Base-by-base conservation (phyloP, 2,888 invertebrate genomes). In the Eilema sororculum region DNA sequence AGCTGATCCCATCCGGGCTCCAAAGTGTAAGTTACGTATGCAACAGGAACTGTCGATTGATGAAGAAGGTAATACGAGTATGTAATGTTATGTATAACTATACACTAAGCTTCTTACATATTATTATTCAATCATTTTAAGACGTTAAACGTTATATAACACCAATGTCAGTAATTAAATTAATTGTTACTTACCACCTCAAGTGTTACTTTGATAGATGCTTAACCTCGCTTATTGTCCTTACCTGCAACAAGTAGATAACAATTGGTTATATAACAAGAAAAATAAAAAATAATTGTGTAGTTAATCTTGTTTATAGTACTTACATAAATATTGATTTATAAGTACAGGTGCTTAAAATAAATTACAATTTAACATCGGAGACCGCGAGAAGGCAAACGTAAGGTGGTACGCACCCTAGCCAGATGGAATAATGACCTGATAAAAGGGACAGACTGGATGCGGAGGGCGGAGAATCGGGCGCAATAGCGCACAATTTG, bases 191-290 rank as follows among this genome's bases (percentile, higher is more conserved):
- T 76, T 61, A 79, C 74, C 65, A 20, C 24, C 52, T 63, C 22
- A 30, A 13, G 8, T n/a, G 0, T 12, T 41, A 56, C 56, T 25
- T n/a, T 41, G 4, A 65, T 20, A 24, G 59, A 6, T 59, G 28
- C 60, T 41, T 28, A 46, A 65, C 13, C 58, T 28, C 9, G 13
- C 12, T 16, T 9, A 56, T 5, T 28, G 20, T 62, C 10, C 70
- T 80, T 80, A 80, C 80, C 80, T 80, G 82, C 22, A 80, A 81
- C 80, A 80, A 81, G 62, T 9, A 46, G 22, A 70, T 33, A 37
- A 72, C 25, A 77, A 63, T 25, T 71, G 1, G 33, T 46, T 33
- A 33, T n/a, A 52, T 8, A 61, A 56, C 58, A 76, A 22, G 5
- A 63, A 63, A n/a, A 57, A 0, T 52, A 52, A 9, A n/a, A 8